phyloP scores from a whole-genome alignment of 2,888 invertebrate species.

The Meiosimyza platycephala region DNA sequence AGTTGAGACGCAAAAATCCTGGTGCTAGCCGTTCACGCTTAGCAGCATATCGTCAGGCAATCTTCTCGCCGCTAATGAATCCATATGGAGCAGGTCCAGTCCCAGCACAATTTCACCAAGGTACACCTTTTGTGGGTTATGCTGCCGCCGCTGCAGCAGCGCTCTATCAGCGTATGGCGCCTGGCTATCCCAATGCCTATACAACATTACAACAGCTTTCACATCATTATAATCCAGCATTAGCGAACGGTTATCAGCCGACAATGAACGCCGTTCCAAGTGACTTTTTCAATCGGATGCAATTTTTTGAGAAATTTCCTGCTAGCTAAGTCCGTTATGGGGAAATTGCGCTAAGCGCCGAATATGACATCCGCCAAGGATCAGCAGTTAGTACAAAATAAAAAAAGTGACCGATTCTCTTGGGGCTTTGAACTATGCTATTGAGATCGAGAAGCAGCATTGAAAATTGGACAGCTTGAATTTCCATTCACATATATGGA shows the following conservation, averaged over 20 bases:
- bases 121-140: slow-evolving; percentile 49
- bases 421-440: neutral
- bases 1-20: slow-evolving; percentile 89
- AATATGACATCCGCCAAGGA: slow-evolving; percentile 1
- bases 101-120: slow-evolving; percentile 45
- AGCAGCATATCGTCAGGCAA: slow-evolving; percentile 84
- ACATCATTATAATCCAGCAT: slow-evolving; percentile 41
- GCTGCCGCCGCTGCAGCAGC: slow-evolving; percentile 61
- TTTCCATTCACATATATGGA: neutral
- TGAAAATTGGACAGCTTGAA: neutral
- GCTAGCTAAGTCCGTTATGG: slow-evolving; percentile 51
- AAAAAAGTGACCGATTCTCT: neutral
- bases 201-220: slow-evolving; percentile 42
- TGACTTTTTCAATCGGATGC: slow-evolving; percentile 68
- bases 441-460: neutral
- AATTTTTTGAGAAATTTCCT: slow-evolving; percentile 63
- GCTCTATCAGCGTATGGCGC: slow-evolving; percentile 62
- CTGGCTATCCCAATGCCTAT: slow-evolving; percentile 44
- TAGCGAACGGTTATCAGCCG: slow-evolving; percentile 30
- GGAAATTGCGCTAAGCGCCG: slow-evolving; percentile 33
- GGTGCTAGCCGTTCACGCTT: slow-evolving; percentile 88
- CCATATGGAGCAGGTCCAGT: slow-evolving; percentile 55
- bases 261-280: slow-evolving; percentile 48
- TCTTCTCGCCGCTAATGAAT: slow-evolving; percentile 59
- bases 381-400: neutral